Conservation (phyloP, 2,797 vertebrate species). For the Lycodopsis pacificus region DNA sequence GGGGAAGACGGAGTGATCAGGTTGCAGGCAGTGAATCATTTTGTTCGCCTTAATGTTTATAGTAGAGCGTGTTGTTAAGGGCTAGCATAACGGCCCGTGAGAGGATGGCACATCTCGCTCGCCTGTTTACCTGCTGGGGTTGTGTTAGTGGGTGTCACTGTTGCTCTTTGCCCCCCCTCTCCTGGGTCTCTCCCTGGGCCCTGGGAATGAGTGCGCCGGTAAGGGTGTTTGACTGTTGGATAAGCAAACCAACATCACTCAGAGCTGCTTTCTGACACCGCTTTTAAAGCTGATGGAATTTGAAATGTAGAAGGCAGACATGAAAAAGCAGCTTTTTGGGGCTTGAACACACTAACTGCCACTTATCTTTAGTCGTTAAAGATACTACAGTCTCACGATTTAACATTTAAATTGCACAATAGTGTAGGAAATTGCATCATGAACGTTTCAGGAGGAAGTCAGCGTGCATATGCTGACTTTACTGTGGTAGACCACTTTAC, state of each 20-base stretch:
- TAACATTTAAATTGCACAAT: constrained; percentile 60
- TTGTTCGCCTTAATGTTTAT: constrained; percentile 34
- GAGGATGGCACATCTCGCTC: constrained; percentile 12
- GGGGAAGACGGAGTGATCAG: constrained; percentile 50
- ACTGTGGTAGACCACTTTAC: constrained; percentile 60
- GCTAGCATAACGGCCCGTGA: constrained; percentile 14
- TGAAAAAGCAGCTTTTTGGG: background rate
- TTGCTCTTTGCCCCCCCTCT: constrained; percentile 13
- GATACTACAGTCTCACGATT: background rate
- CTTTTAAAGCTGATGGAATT: constrained; percentile 25
- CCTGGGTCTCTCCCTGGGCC: constrained; percentile 26
- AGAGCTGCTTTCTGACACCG: constrained; percentile 26
- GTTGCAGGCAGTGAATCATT: constrained; percentile 59
- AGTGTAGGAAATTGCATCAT: constrained; percentile 59
- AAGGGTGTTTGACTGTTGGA: constrained; percentile 54
- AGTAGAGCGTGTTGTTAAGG: constrained; percentile 31
- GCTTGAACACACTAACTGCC: background rate
- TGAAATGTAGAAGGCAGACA: constrained; percentile 16
- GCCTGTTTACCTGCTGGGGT: constrained; percentile 54
- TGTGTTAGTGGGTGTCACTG: constrained; percentile 49
- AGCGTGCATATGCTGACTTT: constrained; percentile 13
- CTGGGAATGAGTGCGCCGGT: constrained; percentile 41
- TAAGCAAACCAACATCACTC: constrained; percentile 63
- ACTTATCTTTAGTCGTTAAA: background rate
- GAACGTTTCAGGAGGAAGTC: constrained; percentile 34